Percentiles rank a stretch among this genome's conserved stretches.
Conservation (phyloP, 1,140 invertebrate genomes). For the Achatina immaculata region DNA sequence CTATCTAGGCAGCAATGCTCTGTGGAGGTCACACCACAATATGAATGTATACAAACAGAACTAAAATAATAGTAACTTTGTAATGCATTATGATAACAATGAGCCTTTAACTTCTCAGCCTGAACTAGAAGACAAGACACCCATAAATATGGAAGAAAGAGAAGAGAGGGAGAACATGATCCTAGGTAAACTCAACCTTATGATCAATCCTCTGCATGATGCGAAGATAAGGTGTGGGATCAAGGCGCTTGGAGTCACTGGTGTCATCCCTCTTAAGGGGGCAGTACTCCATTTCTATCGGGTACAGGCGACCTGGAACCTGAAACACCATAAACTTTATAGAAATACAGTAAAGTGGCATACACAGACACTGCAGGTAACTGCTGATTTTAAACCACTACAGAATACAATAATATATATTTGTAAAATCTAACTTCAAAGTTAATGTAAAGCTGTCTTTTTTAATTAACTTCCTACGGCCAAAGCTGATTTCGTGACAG, state of each 20-base stretch:
- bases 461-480: too few relatives aligned
- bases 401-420: not conserved
- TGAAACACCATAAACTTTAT: constrained; percentile 61
- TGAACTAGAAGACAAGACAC: too few relatives aligned
- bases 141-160: too few relatives aligned
- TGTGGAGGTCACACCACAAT: too few relatives aligned
- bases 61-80: too few relatives aligned
- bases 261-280: constrained; percentile 78
- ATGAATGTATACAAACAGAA: too few relatives aligned
- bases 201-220: constrained; percentile 93
- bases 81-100: too few relatives aligned
- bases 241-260: constrained; percentile 80
- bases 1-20: too few relatives aligned
- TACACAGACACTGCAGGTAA: not conserved
- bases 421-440: not conserved
- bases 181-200: constrained; percentile 78
- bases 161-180: too few relatives aligned
- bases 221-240: constrained; percentile 92
- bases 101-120: too few relatives aligned
- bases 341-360: not conserved
- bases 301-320: constrained; percentile 94
- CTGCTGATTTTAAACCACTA: not conserved
- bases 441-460: not conserved
- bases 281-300: constrained; percentile 90
- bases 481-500: too few relatives aligned